Conservation (phyloP, 2,113 vertebrate species). For the Onychostruthus taczanowskii region DNA sequence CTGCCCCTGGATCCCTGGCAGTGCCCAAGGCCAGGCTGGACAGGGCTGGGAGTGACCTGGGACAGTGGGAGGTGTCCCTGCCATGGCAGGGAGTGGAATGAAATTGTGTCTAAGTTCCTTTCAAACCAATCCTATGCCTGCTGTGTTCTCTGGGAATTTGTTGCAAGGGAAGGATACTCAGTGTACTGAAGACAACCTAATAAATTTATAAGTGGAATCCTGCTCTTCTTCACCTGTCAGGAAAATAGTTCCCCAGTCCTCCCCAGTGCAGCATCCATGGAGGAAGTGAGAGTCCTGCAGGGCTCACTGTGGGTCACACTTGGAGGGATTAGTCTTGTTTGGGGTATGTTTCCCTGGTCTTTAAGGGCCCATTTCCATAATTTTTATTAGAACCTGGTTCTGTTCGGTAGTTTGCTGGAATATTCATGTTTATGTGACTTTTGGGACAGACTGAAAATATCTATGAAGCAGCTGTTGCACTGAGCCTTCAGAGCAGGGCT, state of each 20-base stretch:
- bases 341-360: background rate
- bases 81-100: accelerated
- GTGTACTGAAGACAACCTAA: background rate
- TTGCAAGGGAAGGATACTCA: background rate
- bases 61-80: accelerated
- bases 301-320: background rate
- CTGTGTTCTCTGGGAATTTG: background rate
- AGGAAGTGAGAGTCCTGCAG: background rate
- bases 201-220: background rate
- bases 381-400: background rate
- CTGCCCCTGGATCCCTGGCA: too few species aligned
- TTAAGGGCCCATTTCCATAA: background rate
- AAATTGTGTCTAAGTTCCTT: background rate
- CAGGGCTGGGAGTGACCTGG: too few species aligned
- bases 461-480: background rate
- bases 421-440: background rate
- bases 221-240: background rate
- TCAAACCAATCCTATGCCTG: background rate
- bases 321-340: background rate
- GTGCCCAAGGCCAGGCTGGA: too few species aligned
- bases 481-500: background rate
- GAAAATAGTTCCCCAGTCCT: background rate
- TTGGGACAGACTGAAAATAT: background rate
- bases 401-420: background rate
- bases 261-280: background rate